Evolutionary conservation across 2,113 vertebrate species (phyloP).

Genomic region (Ciconia boyciana): DNA sequence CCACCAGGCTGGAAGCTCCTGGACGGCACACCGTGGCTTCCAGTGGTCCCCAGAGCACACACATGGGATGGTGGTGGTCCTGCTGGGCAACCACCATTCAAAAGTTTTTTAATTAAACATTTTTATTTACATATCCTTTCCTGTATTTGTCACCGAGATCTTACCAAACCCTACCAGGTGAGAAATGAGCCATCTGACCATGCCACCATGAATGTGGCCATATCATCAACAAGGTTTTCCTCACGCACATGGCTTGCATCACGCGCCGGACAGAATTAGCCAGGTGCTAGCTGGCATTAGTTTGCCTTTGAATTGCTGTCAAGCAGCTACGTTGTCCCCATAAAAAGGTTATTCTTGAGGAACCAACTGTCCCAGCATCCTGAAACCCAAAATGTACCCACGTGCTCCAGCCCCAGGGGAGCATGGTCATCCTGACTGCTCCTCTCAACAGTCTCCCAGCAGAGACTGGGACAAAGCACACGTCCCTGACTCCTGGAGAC

Average conservation of each 20-base stretch:
- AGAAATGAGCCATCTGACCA: neutral
- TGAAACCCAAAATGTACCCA: rapidly evolving
- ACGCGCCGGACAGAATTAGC: neutral
- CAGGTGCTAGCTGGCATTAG: too few relatives aligned
- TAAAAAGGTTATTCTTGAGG: neutral
- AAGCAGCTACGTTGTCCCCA: neutral
- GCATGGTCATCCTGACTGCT: rapidly evolving
- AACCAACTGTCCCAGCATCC: neutral
- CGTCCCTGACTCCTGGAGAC: neutral
- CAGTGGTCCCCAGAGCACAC: too few relatives aligned
- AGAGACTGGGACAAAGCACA: neutral
- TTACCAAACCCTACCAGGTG: neutral
- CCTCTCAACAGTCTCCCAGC: neutral
- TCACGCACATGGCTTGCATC: neutral
- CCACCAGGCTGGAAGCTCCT: neutral
- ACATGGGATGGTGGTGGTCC: neutral
- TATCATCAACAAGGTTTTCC: neutral
- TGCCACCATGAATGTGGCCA: neutral
- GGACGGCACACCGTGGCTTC: neutral
- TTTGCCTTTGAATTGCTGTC: neutral
- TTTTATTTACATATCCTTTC: neutral
- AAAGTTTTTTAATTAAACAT: neutral
- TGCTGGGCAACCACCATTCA: neutral
- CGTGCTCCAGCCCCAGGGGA: neutral
- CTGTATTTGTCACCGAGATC: neutral